phyloP scores from a whole-genome alignment of 37 sponge, comb jelly and placozoan species.

The Trichoplax adhaerens region DNA sequence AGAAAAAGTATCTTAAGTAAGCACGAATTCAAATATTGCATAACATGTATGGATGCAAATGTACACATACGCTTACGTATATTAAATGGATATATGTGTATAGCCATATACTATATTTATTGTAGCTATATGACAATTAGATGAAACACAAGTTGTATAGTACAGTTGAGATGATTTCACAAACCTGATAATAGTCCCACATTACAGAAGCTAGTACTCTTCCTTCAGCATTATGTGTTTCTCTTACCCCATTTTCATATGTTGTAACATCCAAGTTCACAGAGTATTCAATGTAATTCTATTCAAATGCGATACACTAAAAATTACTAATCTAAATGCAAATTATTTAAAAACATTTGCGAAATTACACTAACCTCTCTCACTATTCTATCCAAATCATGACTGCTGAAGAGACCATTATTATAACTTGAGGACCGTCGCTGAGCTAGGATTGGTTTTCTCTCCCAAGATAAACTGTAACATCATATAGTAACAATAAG shows the following conservation, averaged over 20 bases:
- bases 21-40: no score
- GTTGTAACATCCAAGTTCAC: slow-evolving; percentile 73
- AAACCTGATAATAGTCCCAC: slow-evolving; percentile 63
- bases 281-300: slow-evolving; percentile 58
- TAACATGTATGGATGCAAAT: background rate
- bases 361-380: slow-evolving; percentile 29
- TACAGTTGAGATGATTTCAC: no score
- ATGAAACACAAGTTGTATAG: background rate
- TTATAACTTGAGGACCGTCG: slow-evolving; percentile 48
- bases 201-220: slow-evolving; percentile 47
- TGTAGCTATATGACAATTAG: background rate
- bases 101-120: background rate
- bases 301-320: background rate
- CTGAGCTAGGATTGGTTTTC: slow-evolving; percentile 43
- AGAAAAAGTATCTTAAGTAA: background rate
- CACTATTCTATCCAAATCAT: slow-evolving; percentile 63
- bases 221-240: slow-evolving; percentile 68
- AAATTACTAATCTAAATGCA: background rate
- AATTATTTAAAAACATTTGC: background rate
- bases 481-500: background rate
- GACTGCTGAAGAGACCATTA: slow-evolving; percentile 54
- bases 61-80: slow-evolving; percentile 1
- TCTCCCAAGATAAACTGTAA: slow-evolving; percentile 74
- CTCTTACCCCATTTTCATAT: slow-evolving; percentile 56
- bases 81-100: background rate